These are phyloP conservation scores for Labroides dimidiatus DNA, from an alignment of 2,797 vertebrate species.

Conservation along the genomic window DNA sequence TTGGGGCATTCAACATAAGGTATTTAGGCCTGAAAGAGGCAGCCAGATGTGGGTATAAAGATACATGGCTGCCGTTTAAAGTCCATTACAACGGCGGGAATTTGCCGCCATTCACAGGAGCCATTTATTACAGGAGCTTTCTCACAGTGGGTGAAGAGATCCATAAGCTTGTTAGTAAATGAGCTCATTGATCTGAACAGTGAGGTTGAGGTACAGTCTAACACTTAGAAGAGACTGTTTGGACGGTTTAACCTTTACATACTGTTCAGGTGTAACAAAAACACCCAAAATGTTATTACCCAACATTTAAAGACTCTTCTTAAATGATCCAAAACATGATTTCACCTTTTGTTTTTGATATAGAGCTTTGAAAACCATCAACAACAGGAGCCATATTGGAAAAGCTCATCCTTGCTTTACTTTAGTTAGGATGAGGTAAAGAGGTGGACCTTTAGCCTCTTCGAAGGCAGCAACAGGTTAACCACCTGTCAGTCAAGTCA, in stretches of 20 bases:
- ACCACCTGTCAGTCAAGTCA: too few species aligned
- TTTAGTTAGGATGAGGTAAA: too few species aligned
- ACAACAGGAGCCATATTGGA: too few species aligned
- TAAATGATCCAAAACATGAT: too few species aligned
- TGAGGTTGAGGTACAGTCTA: background rate
- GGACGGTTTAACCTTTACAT: background rate
- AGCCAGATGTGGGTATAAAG: conserved; percentile 52
- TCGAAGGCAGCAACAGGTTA: too few species aligned
- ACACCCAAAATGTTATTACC: too few species aligned
- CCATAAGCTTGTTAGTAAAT: conserved; percentile 39
- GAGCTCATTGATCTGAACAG: conserved; percentile 46
- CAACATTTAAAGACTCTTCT: too few species aligned
- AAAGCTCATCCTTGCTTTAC: too few species aligned
- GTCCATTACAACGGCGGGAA: conserved; percentile 61
- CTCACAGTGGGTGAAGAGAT: conserved; percentile 49
- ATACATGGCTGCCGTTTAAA: conserved; percentile 73
- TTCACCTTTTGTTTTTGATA: too few species aligned
- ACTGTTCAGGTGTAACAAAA: too few species aligned
- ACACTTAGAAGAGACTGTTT: conserved; percentile 13
- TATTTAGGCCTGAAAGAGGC: conserved; percentile 42
- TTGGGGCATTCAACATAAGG: conserved; percentile 38
- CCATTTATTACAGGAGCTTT: conserved; percentile 36
- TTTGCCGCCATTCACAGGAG: conserved; percentile 15
- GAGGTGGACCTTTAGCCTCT: too few species aligned
- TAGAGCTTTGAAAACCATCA: too few species aligned